These are phyloP conservation scores for Heliconius eleuchia DNA, from an alignment of 1,140 invertebrate species.

Conservation along the genomic window DNA sequence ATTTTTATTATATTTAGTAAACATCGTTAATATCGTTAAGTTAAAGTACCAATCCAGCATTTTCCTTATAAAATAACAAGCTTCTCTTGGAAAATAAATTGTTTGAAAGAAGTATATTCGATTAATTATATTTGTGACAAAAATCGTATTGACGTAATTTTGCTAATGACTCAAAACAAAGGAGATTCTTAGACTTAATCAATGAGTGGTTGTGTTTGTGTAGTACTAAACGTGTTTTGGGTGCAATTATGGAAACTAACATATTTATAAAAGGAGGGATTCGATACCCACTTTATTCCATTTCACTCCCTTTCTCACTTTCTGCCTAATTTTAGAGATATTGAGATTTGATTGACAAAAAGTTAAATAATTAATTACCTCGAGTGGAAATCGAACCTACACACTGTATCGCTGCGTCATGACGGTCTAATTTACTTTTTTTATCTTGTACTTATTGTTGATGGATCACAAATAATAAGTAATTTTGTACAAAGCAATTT, in stretches of 20 bases:
- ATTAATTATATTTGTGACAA: conserved; percentile 11
- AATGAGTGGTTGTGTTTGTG: background rate
- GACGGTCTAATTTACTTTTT: background rate
- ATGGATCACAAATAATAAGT: background rate
- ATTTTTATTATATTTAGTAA: background rate
- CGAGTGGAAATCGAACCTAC: too few relatives aligned
- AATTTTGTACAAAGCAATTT: conserved; percentile 1
- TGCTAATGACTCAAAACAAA: background rate
- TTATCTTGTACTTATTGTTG: background rate
- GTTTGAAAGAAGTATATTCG: background rate
- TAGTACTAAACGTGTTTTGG: background rate
- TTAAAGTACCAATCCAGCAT: background rate
- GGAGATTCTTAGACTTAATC: background rate
- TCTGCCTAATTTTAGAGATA: background rate
- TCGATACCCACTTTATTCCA: too few relatives aligned
- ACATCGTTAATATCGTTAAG: conserved; percentile 8
- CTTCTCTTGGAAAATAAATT: background rate
- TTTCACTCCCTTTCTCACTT: background rate
- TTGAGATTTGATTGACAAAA: too few relatives aligned
- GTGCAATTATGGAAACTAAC: background rate
- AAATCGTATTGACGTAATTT: background rate
- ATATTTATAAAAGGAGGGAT: too few relatives aligned
- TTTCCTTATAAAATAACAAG: conserved; percentile 11
- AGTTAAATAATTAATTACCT: too few relatives aligned
- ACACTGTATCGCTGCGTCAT: too few relatives aligned